phyloP scores from a whole-genome alignment of 1,140 invertebrate genomes.

The Brachionus paranguensis region DNA sequence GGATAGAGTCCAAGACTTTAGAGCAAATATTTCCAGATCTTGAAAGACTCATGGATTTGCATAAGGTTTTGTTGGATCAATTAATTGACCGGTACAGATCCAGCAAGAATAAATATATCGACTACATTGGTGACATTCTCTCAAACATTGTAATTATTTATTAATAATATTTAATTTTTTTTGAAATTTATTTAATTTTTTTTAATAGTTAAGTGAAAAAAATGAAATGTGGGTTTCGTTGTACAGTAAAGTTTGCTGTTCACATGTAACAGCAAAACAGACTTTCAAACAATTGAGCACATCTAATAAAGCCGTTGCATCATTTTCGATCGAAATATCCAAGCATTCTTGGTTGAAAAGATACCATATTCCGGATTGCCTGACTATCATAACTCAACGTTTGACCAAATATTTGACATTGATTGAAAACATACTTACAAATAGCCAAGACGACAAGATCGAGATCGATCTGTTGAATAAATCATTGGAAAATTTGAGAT shows the following conservation, averaged over 20 bases:
- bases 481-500: constrained; percentile 25
- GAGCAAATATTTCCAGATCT: constrained; percentile 38
- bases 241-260: constrained; percentile 31
- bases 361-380: constrained; percentile 33
- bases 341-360: constrained; percentile 19
- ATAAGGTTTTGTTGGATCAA: background rate
- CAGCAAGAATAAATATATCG: constrained; percentile 23
- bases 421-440: constrained; percentile 33
- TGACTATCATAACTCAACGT: constrained; percentile 33
- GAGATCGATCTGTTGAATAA: constrained; percentile 13
- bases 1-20: background rate
- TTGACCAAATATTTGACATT: constrained; percentile 34
- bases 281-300: background rate
- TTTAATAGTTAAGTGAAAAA: constrained; percentile 13
- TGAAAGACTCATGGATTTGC: background rate
- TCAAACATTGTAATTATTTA: constrained; percentile 5
- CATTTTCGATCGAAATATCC: constrained; percentile 28
- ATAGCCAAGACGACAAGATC: background rate
- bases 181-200: background rate
- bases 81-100: constrained; percentile 6
- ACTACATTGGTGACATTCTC: constrained; percentile 25
- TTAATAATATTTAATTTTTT: background rate
- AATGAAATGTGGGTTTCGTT: background rate
- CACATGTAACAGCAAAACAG: constrained; percentile 11
- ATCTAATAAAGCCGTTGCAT: constrained; percentile 13